Percentiles rank a stretch among this genome's conserved stretches.
These are phyloP conservation scores for Eupithecia exiguata DNA, from an alignment of 2,888 invertebrate species.

Conservation along the genomic window DNA sequence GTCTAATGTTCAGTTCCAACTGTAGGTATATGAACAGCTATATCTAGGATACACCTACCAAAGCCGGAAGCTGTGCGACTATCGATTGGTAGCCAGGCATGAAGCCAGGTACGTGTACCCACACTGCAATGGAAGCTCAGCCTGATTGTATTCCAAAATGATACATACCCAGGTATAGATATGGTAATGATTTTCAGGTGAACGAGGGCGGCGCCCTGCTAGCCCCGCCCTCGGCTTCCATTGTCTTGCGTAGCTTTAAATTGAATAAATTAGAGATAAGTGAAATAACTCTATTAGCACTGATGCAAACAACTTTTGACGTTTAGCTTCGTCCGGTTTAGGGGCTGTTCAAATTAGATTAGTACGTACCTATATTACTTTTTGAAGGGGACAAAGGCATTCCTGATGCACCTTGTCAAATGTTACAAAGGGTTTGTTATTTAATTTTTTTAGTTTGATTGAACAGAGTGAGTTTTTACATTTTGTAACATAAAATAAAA, in stretches of 20 bases:
- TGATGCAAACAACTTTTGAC: slow-evolving; percentile 78
- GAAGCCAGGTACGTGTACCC: neutral
- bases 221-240: slow-evolving; percentile 72
- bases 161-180: slow-evolving; percentile 39
- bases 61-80: neutral
- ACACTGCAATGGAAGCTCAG: slow-evolving; percentile 9
- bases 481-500: neutral
- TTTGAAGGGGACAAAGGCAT: slow-evolving; percentile 35
- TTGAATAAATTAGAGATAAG: slow-evolving; percentile 82
- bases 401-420: slow-evolving; percentile 24
- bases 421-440: neutral
- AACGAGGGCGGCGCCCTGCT: slow-evolving; percentile 56
- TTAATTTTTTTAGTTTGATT: neutral
- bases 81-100: neutral
- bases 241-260: slow-evolving; percentile 72
- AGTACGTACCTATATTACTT: slow-evolving; percentile 51
- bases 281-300: slow-evolving; percentile 81
- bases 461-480: neutral
- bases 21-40: neutral
- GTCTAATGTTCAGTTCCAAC: neutral
- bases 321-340: slow-evolving; percentile 66
- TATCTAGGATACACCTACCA: neutral
- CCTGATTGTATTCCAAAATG: slow-evolving; percentile 33
- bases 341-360: slow-evolving; percentile 73
- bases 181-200: slow-evolving; percentile 72